phyloP scores from a whole-genome alignment of 64 coral and sea anemone genomes.

The Montipora sp. region DNA sequence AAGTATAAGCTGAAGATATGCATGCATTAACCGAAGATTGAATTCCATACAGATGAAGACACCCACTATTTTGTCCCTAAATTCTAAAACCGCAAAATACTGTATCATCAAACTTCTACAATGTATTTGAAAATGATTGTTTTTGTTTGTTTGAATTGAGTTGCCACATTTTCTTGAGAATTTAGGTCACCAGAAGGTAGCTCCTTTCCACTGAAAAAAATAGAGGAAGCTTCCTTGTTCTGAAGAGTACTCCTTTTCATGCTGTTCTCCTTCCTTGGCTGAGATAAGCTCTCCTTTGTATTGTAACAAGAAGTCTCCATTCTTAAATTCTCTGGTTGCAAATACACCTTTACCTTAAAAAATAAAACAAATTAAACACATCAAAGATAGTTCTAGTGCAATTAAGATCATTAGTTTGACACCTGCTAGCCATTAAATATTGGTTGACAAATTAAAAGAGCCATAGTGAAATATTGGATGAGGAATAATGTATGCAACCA shows the following conservation, averaged over 20 bases:
- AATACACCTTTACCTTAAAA: constrained; percentile 59
- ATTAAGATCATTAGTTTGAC: no score
- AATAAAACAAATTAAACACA: constrained; percentile 54
- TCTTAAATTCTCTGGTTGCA: constrained; percentile 63
- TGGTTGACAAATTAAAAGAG: constrained; percentile 17
- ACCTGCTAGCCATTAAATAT: neutral
- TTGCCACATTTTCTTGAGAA: neutral
- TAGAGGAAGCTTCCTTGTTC: neutral
- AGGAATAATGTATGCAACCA: neutral
- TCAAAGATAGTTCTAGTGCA: constrained; percentile 13
- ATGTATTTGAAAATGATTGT: no score
- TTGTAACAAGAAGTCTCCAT: constrained; percentile 58
- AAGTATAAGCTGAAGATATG: constrained; percentile 34
- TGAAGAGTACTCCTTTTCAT: constrained; percentile 50
- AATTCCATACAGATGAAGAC: constrained; percentile 27
- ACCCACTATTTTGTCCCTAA: constrained; percentile 23
- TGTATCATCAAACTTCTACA: neutral
- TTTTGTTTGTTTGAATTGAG: neutral
- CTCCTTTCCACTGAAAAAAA: no score
- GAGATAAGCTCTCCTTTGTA: constrained; percentile 51
- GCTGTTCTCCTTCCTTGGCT: constrained; percentile 52
- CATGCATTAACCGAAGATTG: constrained; percentile 16
- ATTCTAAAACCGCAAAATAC: constrained; percentile 18
- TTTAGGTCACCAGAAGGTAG: neutral
- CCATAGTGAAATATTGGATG: constrained; percentile 20